These are phyloP conservation scores for Caenorhabditis tropicalis DNA, from an alignment of 1,140 invertebrate genomes.

Conservation along the genomic window DNA sequence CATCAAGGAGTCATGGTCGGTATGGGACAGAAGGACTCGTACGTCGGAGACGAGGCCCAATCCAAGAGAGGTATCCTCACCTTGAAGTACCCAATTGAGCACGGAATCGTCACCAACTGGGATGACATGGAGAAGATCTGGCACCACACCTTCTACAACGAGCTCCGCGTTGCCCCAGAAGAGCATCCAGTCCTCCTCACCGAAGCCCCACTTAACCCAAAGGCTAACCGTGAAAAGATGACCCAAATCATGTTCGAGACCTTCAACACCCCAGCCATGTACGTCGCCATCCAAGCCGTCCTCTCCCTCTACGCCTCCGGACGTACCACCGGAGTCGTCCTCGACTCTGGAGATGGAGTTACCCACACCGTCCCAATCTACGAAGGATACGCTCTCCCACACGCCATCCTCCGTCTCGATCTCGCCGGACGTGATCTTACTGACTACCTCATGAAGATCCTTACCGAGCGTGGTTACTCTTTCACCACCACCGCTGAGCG, in stretches of 20 bases:
- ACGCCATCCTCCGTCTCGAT: conserved; percentile 78
- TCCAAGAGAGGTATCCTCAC: conserved; percentile 82
- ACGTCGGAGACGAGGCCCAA: conserved; percentile 95
- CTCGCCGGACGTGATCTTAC: conserved; percentile 63
- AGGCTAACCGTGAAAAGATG: conserved; percentile 73
- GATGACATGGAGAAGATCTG: conserved; percentile 75
- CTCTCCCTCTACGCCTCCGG: conserved; percentile 66
- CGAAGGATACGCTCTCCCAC: conserved; percentile 62
- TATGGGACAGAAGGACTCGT: conserved; percentile 94
- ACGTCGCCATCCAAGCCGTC: conserved; percentile 68
- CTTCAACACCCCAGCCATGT: conserved; percentile 74
- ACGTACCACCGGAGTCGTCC: conserved; percentile 64
- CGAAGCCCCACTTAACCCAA: conserved; percentile 71
- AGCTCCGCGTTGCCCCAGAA: conserved; percentile 75
- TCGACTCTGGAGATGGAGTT: conserved; percentile 66
- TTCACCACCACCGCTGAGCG: conserved; percentile 81
- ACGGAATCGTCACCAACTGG: conserved; percentile 76
- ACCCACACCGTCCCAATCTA: conserved; percentile 67
- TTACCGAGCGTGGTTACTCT: conserved; percentile 68
- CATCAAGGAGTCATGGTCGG: conserved; percentile 90
- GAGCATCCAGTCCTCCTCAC: conserved; percentile 73
- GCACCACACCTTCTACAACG: conserved; percentile 77
- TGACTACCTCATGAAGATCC: conserved; percentile 74
- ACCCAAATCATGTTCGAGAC: conserved; percentile 69
- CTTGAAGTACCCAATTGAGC: conserved; percentile 75